Base-by-base conservation (phyloP, 1,140 invertebrate species). In the Pogonomyrmex barbatus region DNA sequence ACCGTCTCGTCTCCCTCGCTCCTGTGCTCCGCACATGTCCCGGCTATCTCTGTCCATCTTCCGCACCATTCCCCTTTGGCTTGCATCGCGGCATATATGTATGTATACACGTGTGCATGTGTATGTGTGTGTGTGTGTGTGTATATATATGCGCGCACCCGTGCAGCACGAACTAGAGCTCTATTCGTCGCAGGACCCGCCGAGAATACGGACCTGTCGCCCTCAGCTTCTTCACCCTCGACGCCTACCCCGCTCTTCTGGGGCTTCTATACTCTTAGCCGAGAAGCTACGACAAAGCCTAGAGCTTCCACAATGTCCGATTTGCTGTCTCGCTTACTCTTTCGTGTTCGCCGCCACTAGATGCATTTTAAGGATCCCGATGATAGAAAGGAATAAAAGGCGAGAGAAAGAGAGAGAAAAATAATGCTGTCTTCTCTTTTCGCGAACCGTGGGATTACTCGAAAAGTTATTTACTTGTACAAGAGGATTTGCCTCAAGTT, bases 161-260 rank as follows among this genome's bases (percentile, higher is more conserved):
- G 47, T 42, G 4, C 33, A 6, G 62, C 14, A 52, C 14, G 39
- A 14, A 79, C 50, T 56, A 68, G 24, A 71, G 67, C 50, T 71
- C 78, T 82, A 82, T 82, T 73, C 79, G 79, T 58, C 47, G 83
- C 77, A 67, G 81, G 71, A 82, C 82, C 71, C 88, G 52, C 67
- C 76, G 81, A 90, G 90, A 88, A 86, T 88, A 90, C 87, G 88
- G 77, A 89, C 86, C 88, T 90, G 89, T 89, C 81, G 88, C 86
- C 88, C 90, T 91, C 85, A 65, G 87, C 88, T 90, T 71, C 90
- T 87, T 91, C 90, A 86, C 83, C 79, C 78, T 79, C 60, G 42
- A 45, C 54, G 42, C 67, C 67, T 70, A 68, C 68, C 79, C 42
- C 42, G 36, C 77, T n/a, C 78, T 81, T 42, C 50, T 45, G 24